Evolutionary conservation across 53 echinoderm and acorn worm species (phyloP), one percentile per base, ranked within the genome.

Genomic region (Paracentrotus lividus): DNA sequence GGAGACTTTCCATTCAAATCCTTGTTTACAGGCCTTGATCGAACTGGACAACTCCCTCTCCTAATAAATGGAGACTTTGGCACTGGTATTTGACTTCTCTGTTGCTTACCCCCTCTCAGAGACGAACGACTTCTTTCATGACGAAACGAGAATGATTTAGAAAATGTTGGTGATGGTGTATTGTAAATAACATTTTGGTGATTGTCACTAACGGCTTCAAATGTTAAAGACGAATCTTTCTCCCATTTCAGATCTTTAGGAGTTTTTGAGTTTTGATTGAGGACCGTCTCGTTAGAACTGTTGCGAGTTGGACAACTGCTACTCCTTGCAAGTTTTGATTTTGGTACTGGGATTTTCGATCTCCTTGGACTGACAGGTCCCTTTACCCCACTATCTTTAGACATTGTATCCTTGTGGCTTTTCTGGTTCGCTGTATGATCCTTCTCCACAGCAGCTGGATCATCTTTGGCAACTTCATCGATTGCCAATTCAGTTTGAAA

Each of bases 311-410:
- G 81, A 44, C 24, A 81, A 14, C 81, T 81, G 24, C n/a, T 81
- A 14, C 81, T 81, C 47, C 81, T 44, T 6, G 47, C n/a, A 81
- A 81, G 47, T 47, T 24, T 81, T 81, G 81, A 81, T 45, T 81
- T 81, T 13, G 26, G 47, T n/a, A 81, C 81, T 44, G 81, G 81
- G 42, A 81, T 81, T 81, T 81, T 81, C 45, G 81, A 81, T 45
- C 81, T 81, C 49, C 81, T 49, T 10, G 49, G 81, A 81, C 81
- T 81, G 26, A 45, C 8, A 44, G 44, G 3, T 44, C 47, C 47
- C 24, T n/a, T 45, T 81, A 44, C n/a, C 13, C 10, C 45, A 47
- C 2, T 45, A 3, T 27, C 81, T 45, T 44, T 81, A 2, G 13
- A 23, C 2, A 24, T 27, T 24, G 42, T 47, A 81, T 81, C 33